These are phyloP conservation scores for Carettochelys insculpta DNA, from an alignment of 2,113 vertebrate species.

Conservation along the genomic window DNA sequence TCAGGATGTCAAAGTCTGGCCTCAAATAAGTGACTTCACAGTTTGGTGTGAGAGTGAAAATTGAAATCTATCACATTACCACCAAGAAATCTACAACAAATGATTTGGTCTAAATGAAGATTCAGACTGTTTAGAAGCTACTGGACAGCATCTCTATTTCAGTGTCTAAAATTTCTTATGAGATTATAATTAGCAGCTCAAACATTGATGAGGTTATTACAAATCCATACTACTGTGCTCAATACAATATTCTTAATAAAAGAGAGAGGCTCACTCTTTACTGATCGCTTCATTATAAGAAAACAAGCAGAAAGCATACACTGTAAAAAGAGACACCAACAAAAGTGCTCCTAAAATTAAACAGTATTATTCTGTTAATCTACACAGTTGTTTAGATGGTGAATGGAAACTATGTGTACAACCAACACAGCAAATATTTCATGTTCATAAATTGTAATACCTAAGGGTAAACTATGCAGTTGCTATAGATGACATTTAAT, in stretches of 20 bases:
- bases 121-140: neutral
- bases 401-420: slow-evolving; percentile 52
- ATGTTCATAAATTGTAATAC: slow-evolving; percentile 57
- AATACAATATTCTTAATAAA: neutral
- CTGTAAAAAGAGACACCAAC: neutral
- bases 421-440: slow-evolving; percentile 42
- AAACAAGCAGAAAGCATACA: neutral
- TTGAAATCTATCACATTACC: neutral
- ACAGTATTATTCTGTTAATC: slow-evolving; percentile 33
- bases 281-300: slow-evolving; percentile 17
- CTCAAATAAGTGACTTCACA: neutral
- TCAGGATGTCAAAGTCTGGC: neutral
- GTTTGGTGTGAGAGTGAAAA: neutral
- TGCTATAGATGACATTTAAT: slow-evolving; percentile 34
- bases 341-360: slow-evolving; percentile 27
- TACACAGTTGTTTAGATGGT: slow-evolving; percentile 34
- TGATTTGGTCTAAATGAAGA: neutral
- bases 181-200: neutral
- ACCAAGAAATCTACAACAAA: neutral
- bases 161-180: neutral
- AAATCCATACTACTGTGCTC: neutral
- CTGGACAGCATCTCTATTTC: neutral
- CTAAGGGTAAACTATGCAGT: slow-evolving; percentile 41
- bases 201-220: neutral
- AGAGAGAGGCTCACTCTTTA: too few relatives aligned